Percentiles rank a stretch among this genome's conserved stretches.
Conservation (phyloP, 2,113 vertebrate genomes). For the Ochotona curzoniae region DNA sequence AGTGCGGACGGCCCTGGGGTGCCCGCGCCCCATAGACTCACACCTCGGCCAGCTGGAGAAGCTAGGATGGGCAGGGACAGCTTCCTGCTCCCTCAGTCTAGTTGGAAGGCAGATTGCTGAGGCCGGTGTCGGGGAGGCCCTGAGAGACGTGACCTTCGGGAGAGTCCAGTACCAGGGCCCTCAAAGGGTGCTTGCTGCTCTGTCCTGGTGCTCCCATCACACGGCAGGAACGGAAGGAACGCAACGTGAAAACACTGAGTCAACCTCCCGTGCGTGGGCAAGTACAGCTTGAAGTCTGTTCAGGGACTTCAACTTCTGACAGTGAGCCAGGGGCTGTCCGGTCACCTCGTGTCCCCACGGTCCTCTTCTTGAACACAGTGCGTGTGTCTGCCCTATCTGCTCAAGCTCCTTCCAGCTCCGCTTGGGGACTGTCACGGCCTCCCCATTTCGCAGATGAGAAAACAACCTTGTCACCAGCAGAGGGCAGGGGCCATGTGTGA, state of each 20-base stretch:
- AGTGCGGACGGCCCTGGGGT: not conserved
- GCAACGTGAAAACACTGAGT: slow-evolving; percentile 59
- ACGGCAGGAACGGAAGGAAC: slow-evolving; percentile 48
- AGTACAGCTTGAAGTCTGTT: slow-evolving; percentile 52
- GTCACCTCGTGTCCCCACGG: not conserved
- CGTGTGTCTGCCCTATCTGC: not conserved
- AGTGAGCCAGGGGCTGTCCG: not conserved
- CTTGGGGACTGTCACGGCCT: not conserved
- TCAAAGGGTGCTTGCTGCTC: not conserved
- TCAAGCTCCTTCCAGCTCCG: not conserved
- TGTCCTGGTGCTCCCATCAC: not conserved
- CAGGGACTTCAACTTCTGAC: slow-evolving; percentile 18
- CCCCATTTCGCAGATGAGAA: slow-evolving; percentile 37
- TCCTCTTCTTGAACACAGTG: not conserved
- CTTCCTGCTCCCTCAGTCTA: no score
- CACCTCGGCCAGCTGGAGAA: no score
- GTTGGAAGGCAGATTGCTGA: slow-evolving; percentile 1
- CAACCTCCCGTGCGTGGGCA: slow-evolving; percentile 25
- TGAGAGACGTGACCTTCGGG: not conserved
- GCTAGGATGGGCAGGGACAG: no score
- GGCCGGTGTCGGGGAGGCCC: not conserved
- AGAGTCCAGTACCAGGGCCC: not conserved
- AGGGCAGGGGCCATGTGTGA: not conserved
- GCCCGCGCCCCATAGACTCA: not conserved
- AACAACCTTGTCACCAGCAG: not conserved